These are phyloP conservation scores for Osedax frankpressi DNA, from an alignment of 2,888 invertebrate species.

Conservation along the genomic window DNA sequence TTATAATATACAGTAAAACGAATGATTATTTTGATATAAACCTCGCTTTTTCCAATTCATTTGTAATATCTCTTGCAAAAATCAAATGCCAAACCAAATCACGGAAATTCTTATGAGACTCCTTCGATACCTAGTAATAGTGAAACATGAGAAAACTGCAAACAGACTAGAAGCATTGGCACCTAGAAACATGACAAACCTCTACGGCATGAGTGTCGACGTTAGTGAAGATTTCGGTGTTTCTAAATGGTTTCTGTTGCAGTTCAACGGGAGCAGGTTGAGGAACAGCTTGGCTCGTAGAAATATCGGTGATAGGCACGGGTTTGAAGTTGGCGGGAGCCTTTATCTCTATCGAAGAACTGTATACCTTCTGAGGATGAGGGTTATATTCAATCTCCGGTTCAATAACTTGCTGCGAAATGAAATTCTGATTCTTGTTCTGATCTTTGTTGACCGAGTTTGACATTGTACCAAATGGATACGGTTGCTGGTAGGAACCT, in stretches of 20 bases:
- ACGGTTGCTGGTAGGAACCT: constrained; percentile 4
- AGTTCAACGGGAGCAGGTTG: constrained; percentile 33
- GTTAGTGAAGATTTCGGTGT: constrained; percentile 38
- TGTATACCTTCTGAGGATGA: constrained; percentile 29
- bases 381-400: constrained; percentile 30
- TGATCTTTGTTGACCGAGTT: not conserved
- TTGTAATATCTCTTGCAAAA: constrained; percentile 44
- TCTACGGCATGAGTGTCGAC: constrained; percentile 46
- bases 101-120: constrained; percentile 42
- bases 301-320: constrained; percentile 29
- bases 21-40: constrained; percentile 21
- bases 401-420: constrained; percentile 27
- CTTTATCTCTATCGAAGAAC: constrained; percentile 26
- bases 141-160: not conserved
- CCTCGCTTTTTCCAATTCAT: constrained; percentile 47
- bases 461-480: constrained; percentile 24
- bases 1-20: not conserved
- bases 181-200: too few species aligned
- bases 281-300: constrained; percentile 27
- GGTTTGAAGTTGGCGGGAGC: constrained; percentile 37
- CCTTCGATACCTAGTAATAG: constrained; percentile 40
- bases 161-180: not conserved
- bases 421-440: constrained; percentile 29
- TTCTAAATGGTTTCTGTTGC: constrained; percentile 38
- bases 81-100: constrained; percentile 47